These are phyloP conservation scores for Drosophila arawakana DNA, from an alignment of 1,140 invertebrate genomes.

Conservation along the genomic window DNA sequence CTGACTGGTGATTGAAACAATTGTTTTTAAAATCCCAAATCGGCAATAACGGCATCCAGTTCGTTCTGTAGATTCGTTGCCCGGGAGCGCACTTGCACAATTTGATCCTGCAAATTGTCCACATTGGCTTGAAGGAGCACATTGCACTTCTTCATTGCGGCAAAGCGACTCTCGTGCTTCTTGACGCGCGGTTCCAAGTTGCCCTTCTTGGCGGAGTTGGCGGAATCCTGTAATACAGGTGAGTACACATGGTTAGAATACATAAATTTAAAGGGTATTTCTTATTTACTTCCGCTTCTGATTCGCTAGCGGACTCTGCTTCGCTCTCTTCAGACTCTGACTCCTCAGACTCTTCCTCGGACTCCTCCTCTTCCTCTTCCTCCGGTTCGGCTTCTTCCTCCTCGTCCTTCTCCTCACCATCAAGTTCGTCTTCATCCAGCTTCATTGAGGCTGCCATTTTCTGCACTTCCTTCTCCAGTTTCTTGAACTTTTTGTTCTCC, in stretches of 20 bases:
- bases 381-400: conserved; percentile 88
- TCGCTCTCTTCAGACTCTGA: conserved; percentile 87
- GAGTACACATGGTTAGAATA: conserved; percentile 30
- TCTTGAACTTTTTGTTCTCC: conserved; percentile 91
- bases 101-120: conserved; percentile 93
- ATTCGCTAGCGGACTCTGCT: conserved; percentile 88
- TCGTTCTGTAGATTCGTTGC: conserved; percentile 91
- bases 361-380: conserved; percentile 87
- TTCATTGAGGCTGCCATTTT: conserved; percentile 95
- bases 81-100: conserved; percentile 92
- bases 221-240: conserved; percentile 86
- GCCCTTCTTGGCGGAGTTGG: conserved; percentile 87
- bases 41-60: conserved; percentile 88
- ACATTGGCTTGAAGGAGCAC: conserved; percentile 93
- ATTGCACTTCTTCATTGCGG: conserved; percentile 93
- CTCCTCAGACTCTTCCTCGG: conserved; percentile 88
- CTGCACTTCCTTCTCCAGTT: conserved; percentile 93
- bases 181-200: conserved; percentile 88
- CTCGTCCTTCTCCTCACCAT: conserved; percentile 87
- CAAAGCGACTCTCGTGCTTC: conserved; percentile 90
- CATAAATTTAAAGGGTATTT: neutral
- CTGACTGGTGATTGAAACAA: too few species aligned
- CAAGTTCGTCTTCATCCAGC: conserved; percentile 90
- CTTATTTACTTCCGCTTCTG: conserved; percentile 86
- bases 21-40: conserved; percentile 76